These are phyloP conservation scores for Luscinia luscinia DNA, from an alignment of 2,797 vertebrate genomes.

Conservation along the genomic window DNA sequence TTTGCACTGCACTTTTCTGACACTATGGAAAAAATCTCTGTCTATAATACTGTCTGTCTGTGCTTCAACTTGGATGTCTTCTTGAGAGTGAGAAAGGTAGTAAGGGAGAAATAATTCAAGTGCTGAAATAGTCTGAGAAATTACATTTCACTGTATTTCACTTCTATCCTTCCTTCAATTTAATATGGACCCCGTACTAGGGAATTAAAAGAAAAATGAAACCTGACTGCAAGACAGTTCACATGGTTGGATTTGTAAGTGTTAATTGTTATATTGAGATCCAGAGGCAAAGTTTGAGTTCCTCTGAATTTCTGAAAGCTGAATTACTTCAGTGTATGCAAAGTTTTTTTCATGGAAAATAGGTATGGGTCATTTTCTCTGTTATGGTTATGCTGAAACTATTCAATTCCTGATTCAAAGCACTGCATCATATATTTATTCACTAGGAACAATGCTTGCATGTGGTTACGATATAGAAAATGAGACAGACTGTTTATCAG, in stretches of 20 bases:
- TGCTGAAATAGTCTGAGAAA: background rate
- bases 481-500: background rate
- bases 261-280: background rate
- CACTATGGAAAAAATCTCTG: background rate
- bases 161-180: background rate
- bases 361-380: background rate
- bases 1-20: background rate
- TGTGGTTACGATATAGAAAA: background rate
- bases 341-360: background rate
- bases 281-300: background rate
- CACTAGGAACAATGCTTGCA: background rate
- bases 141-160: background rate
- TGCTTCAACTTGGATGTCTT: background rate
- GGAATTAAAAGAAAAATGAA: background rate
- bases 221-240: background rate
- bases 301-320: background rate
- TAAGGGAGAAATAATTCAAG: background rate
- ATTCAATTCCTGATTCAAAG: background rate
- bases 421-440: background rate
- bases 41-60: background rate
- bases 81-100: fast-evolving
- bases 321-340: background rate
- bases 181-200: background rate
- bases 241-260: background rate
- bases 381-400: background rate